Percentiles rank a stretch among this genome's conserved stretches.
Conservation (phyloP, 35 echinoderm and acorn worm species). For the Amphiura filiformis region DNA sequence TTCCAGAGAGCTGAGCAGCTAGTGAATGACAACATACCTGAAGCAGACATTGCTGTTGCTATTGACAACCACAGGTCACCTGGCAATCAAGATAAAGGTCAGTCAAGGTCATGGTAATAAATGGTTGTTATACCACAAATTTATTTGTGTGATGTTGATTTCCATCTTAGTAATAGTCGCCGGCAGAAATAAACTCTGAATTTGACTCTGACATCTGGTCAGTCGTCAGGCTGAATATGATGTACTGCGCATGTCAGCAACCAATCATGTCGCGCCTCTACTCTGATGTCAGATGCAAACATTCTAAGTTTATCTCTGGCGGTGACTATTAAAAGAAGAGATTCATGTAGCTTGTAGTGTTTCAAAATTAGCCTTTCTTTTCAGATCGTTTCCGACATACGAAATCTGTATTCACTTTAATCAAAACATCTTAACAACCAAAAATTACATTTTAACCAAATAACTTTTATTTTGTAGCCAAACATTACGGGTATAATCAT, state of each 20-base stretch:
- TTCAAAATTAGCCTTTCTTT: too few species aligned
- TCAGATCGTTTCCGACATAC: too few species aligned
- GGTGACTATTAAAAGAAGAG: too few species aligned
- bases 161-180: neutral
- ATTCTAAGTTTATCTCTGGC: neutral
- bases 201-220: neutral
- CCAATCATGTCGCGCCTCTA: neutral
- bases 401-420: too few species aligned
- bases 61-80: constrained; percentile 47
- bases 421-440: too few species aligned
- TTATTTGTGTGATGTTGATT: neutral
- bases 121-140: neutral
- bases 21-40: constrained; percentile 72
- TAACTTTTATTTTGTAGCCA: too few species aligned
- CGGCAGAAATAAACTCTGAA: neutral
- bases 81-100: constrained; percentile 60
- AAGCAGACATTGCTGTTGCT: constrained; percentile 76
- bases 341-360: too few species aligned
- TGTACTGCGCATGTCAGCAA: neutral
- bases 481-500: too few species aligned
- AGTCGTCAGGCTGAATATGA: neutral
- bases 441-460: too few species aligned
- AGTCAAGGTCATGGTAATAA: neutral
- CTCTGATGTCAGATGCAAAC: too few species aligned
- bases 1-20: constrained; percentile 90